Base-by-base conservation (phyloP, 2,113 vertebrate genomes). In the Pelodiscus sinensis region DNA sequence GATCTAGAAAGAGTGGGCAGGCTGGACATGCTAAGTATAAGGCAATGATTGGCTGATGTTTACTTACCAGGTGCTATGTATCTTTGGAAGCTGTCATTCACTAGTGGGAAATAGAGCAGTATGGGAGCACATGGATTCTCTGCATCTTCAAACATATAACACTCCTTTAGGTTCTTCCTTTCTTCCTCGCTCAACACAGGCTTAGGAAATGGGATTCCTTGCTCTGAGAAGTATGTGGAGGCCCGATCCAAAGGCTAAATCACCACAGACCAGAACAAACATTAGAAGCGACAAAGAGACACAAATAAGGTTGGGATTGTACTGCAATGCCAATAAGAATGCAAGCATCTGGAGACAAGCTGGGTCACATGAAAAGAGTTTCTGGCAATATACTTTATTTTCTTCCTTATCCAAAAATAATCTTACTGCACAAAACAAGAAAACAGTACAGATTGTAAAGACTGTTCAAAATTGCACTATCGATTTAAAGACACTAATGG, bases 91-190 rank as follows among this genome's bases (percentile, higher is more conserved):
- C 97, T 98, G 87, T 98, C 96, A 1, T 96, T 98, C 90, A 98
- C 97, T 88, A 98, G 91, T 0, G 98, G 98, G 88, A 98, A 98
- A 95, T 98, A 98, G 71, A 98, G 84, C 68, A 98, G 93, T 0
- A 97, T 84, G 89, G 98, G 98, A 84, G 97, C 96, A 25, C 96
- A 89, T 0, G 97, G 94, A 10, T 92, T 96, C 0, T 97, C 95
- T 79, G 95, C 91, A 57, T 98, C 83, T 79, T 97, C 96, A 0
- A 98, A 96, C 82, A 98, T 65, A 83, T 98, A 98, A 77, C 98
- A 98, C 38, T 98, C 98, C 82, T 98, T 98, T 85, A 98, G 92
- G 25, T 94, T 91, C 4, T 96, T 82, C 5, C 97, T 97, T 84
- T 97, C 96, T 2, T 97, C 97, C 0, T 97, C 97, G 8, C 81